A percentile compares a stretch with the other conserved stretches of the same genome.
These are phyloP conservation scores for Varanus salvator DNA, from an alignment of 2,113 vertebrate genomes.

Conservation along the genomic window DNA sequence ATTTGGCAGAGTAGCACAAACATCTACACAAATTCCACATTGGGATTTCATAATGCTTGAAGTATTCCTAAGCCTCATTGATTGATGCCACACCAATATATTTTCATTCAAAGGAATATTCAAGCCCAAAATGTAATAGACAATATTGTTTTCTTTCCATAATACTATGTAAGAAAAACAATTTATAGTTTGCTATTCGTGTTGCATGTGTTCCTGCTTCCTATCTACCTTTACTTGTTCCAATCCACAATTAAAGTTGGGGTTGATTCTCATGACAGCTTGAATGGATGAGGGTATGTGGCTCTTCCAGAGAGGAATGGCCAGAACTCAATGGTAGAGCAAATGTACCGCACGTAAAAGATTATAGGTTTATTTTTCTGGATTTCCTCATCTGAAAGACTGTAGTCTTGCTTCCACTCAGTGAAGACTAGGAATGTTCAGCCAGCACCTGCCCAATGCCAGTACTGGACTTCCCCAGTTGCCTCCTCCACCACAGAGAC, in stretches of 20 bases:
- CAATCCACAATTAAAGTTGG: too few species aligned
- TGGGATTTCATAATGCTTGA: background rate
- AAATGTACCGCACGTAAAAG: background rate
- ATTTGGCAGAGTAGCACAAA: background rate
- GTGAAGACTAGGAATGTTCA: background rate
- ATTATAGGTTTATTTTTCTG: background rate
- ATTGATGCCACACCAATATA: slow-evolving; percentile 15
- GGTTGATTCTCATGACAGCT: background rate
- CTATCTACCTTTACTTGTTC: background rate
- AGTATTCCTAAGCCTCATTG: background rate
- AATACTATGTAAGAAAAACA: slow-evolving; percentile 33
- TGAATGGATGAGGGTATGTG: background rate
- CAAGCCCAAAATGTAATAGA: slow-evolving; percentile 32
- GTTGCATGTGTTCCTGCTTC: slow-evolving; percentile 27
- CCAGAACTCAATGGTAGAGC: background rate
- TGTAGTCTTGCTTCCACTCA: background rate
- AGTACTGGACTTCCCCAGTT: too few species aligned
- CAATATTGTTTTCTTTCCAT: slow-evolving; percentile 35
- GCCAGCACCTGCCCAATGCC: background rate
- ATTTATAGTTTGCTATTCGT: slow-evolving; percentile 1
- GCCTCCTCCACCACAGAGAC: too few species aligned
- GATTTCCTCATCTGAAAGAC: background rate
- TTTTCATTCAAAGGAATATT: slow-evolving; percentile 35
- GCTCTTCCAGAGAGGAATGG: background rate
- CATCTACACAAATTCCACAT: background rate